Base-by-base conservation (phyloP, 53 echinoderm and acorn worm species). In the Luidia sarsii region DNA sequence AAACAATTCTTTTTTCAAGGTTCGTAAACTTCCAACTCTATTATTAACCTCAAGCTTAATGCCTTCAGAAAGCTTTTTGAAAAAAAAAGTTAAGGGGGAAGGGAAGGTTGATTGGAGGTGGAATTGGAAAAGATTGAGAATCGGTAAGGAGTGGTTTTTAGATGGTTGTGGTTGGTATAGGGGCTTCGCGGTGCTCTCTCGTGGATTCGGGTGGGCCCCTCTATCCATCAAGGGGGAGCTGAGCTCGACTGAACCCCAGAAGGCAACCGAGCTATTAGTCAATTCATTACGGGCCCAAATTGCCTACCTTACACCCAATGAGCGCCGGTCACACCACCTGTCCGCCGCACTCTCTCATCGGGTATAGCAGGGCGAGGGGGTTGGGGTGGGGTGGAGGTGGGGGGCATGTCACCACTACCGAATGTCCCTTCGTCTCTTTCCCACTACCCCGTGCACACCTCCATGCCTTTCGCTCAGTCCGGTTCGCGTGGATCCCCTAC, bases 311-410 rank as follows among this genome's bases (percentile, higher is more conserved):
- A 51, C 39, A 74, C 74, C 57, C 57, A 14, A 15, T 74, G 74
- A 74, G 25, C 57, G 56, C 57, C 57, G 74, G 74, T 57, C 19
- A 11, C 8, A 57, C 19, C 74, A 74, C 59, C 74, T 57, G 74
- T 57, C 57, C 27, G 35, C 1, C 57, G 2, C 10, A 28, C 39
- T 74, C 74, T 74, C 39, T 74, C 74, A 57, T 57, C 74, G 39
- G 20, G 29, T 39, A 30, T n/a, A n/a, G n/a, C n/a, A n/a, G n/a
- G n/a, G n/a, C n/a, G n/a, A n/a, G n/a, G n/a, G n/a, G n/a, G n/a
- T n/a, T n/a, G n/a, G n/a, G n/a, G n/a, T n/a, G n/a, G n/a, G n/a
- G n/a, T n/a, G n/a, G n/a, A n/a, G n/a, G n/a, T n/a, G n/a, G n/a
- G n/a, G n/a, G n/a, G n/a, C n/a, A n/a, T n/a, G n/a, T n/a, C n/a